Evolutionary conservation across 2,888 invertebrate species (phyloP), one percentile per base, ranked within the genome.

Genomic region (Raillietiella orientalis): DNA sequence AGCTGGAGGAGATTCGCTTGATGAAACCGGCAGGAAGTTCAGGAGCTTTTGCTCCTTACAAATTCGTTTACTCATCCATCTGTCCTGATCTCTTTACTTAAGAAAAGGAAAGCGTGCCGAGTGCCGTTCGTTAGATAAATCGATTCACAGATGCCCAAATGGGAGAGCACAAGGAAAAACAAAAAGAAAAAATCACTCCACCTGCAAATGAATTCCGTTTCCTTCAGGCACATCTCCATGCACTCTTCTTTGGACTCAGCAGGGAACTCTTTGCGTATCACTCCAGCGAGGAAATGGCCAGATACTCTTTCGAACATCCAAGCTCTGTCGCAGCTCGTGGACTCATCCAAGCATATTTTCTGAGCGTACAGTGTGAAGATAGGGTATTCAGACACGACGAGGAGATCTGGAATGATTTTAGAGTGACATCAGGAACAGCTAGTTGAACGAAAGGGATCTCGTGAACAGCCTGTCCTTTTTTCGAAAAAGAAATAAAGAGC

Each of bases 331-430:
- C 79, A 79, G 29, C 74, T 4, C 3, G 28, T 25, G 14, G 32
- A 30, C 16, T 27, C 69, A 24, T 34, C 34, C 39, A 82, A 54
- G 45, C 82, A 82, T 39, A 69, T 71, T 56, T 82, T 82, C 53
- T 82, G 79, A 31, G 77, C 79, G 59, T 82, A 82, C 49, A 82
- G 75, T 36, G 82, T 82, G 52, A 82, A 82, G 34, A 82, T 82
- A 19, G 82, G 82, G 53, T 79, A 82, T 49, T 82, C 79, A 14
- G 79, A 79, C 45, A 71, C 69, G 29, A 74, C 71, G 40, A 82
- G 52, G 21, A 79, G 75, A 46, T 75, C 77, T 72, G 61, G 31
- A 58, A 43, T 23, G 3, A 31, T 21, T 8, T 5, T 3, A 14
- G 16, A 8, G 3, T 11, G 10, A 14, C 2, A 16, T n/a, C 3